A percentile compares a stretch with the other conserved stretches of the same genome.
Evolutionary conservation across 1,140 invertebrate species (phyloP).

Genomic region (Anastrepha ludens): DNA sequence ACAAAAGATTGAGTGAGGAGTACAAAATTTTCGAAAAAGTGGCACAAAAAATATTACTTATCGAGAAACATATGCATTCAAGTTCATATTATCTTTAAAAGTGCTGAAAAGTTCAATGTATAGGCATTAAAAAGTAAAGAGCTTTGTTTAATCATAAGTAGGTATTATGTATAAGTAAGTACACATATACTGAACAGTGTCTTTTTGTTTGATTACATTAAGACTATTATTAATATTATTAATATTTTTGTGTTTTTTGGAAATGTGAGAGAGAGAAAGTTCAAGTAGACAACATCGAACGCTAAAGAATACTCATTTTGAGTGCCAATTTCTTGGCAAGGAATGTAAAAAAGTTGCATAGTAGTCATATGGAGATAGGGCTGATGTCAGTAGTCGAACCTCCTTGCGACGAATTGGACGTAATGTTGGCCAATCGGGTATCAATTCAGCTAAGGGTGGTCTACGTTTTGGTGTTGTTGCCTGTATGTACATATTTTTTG

Average conservation of each 20-base stretch:
- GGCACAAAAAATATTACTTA: no score
- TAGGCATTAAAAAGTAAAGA: no score
- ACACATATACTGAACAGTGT: background rate
- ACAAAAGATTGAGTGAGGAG: no score
- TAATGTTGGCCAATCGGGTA: conserved; percentile 96
- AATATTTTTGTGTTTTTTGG: background rate
- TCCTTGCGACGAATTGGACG: conserved; percentile 83
- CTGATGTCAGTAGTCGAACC: conserved; percentile 60
- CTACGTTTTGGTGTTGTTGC: conserved; percentile 80
- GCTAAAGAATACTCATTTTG: background rate
- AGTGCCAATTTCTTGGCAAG: background rate
- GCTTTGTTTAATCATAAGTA: no score
- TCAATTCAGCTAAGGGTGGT: conserved; percentile 93
- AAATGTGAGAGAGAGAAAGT: conserved; percentile 9
- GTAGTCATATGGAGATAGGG: background rate
- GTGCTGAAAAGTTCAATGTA: no score
- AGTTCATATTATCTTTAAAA: no score
- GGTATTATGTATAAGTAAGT: no score
- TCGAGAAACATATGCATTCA: no score
- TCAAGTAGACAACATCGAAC: background rate
- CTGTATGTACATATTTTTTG: conserved; percentile 68
- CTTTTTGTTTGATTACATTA: conserved; percentile 7
- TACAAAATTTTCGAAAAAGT: no score
- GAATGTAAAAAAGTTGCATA: background rate
- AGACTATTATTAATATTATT: background rate